A percentile compares a stretch with the other conserved stretches of the same genome.
These are phyloP conservation scores for Anguilla anguilla DNA, from an alignment of 2,797 vertebrate genomes.

Conservation along the genomic window DNA sequence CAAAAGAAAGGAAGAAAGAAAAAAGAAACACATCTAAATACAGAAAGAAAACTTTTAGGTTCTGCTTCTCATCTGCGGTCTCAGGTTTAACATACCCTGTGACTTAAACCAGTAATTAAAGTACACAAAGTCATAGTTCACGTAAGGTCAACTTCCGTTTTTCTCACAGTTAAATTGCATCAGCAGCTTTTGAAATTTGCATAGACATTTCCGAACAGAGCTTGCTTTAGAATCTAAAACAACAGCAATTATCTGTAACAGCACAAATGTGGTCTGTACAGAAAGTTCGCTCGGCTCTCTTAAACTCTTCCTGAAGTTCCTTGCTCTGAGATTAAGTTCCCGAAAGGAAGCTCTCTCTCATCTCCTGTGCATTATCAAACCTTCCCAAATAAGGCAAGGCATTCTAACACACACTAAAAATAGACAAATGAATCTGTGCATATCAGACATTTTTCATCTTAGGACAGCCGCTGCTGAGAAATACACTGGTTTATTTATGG, in stretches of 20 bases:
- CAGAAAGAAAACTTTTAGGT: too few species aligned
- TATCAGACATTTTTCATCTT: neutral
- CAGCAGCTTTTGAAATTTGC: neutral
- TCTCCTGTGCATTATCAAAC: neutral
- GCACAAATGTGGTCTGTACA: neutral
- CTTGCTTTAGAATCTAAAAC: neutral
- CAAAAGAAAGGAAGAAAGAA: neutral
- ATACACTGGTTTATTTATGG: neutral
- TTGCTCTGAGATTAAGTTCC: neutral
- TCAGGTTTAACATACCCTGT: neutral
- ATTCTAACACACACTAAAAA: slow-evolving; percentile 18
- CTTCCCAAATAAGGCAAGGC: slow-evolving; percentile 12
- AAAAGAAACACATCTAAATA: too few species aligned
- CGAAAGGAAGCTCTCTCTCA: neutral
- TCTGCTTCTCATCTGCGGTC: neutral
- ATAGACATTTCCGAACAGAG: neutral
- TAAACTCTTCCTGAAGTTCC: neutral
- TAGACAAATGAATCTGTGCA: neutral
- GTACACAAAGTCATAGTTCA: neutral
- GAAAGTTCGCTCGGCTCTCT: neutral
- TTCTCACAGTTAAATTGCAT: neutral
- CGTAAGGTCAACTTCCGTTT: neutral
- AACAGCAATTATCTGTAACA: neutral
- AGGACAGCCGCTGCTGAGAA: neutral
- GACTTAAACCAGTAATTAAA: neutral